Base-by-base conservation (phyloP, 2,888 invertebrate genomes). In the Pherbina coryleti region DNA sequence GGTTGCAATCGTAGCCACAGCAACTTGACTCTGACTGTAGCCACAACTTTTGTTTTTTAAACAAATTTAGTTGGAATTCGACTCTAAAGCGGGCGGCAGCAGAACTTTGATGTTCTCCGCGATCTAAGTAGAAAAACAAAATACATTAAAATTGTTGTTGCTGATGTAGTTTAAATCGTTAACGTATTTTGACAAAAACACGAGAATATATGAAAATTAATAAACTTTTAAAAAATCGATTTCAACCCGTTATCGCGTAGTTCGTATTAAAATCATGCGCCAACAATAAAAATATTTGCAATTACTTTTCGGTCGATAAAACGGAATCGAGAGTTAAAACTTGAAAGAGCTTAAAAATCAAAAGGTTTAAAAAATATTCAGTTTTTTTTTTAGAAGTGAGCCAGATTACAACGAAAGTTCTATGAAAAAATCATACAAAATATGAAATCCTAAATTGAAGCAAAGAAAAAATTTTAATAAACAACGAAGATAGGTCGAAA, bases 61-160 rank as follows among this genome's bases (percentile, higher is more conserved):
- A 55, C 37, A 67, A 75, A 75, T 67, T 75, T 55, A 75, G 75
- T 75, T 75, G 53, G 67, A 75, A 75, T 66, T 25, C 25, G 66
- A 67, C 75, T 55, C 3, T 55, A 53, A 17, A 44, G 55, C 67
- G 75, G 69, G 51, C 51, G 34, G 34, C 60, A 64, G n/a, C 34
- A 53, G 66, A 67, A 67, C 53, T 17, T 64, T 75, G 66, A 31
- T 14, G 55, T 53, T 34, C 53, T 66, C n/a, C 37, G 53, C 25
- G 22, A 3, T 72, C 60, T 60, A 44, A 44, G 44, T 44, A 11
- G 44, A 44, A 44, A 37, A 37, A 37, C 5, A 37, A 37, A 37
- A 37, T 7, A 22, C 51, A 22, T 55, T 31, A 53, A 25, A 34
- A 25, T 57, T n/a, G 51, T 57, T n/a, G 22, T 57, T 60, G n/a